phyloP scores from a whole-genome alignment of 2,797 vertebrate species.

The Chanos chanos region DNA sequence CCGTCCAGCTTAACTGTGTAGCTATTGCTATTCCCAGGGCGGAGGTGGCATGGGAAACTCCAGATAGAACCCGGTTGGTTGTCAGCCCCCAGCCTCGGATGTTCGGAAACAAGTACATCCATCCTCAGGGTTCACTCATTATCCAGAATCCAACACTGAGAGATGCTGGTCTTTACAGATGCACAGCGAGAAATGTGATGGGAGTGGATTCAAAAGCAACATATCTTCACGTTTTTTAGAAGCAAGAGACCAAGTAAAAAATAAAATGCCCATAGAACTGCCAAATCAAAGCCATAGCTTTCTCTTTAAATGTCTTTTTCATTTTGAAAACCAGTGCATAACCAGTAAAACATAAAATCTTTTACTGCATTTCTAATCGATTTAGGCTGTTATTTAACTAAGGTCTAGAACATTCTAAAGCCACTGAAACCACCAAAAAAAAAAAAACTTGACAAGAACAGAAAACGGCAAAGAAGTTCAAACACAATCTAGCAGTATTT shows the following conservation, averaged over 20 bases:
- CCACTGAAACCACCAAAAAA: no score
- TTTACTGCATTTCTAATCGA: background rate
- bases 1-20: slow-evolving; percentile 81
- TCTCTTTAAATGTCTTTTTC: slow-evolving; percentile 31
- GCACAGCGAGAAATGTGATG: slow-evolving; percentile 84
- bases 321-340: slow-evolving; percentile 29
- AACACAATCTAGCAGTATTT: no score
- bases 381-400: background rate
- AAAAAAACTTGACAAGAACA: no score
- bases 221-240: slow-evolving; percentile 83
- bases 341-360: background rate
- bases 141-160: slow-evolving; percentile 79
- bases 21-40: slow-evolving; percentile 79
- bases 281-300: slow-evolving; percentile 54
- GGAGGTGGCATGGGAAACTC: slow-evolving; percentile 87
- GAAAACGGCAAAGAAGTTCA: slow-evolving; percentile 2
- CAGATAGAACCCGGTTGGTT: slow-evolving; percentile 75
- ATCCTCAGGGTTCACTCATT: slow-evolving; percentile 85
- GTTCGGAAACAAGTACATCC: slow-evolving; percentile 85
- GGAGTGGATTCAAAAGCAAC: slow-evolving; percentile 84
- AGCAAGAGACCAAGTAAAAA: slow-evolving; percentile 2
- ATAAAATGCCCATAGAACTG: slow-evolving; percentile 53
- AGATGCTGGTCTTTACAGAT: slow-evolving; percentile 85
- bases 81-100: slow-evolving; percentile 76
- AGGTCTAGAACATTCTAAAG: slow-evolving; percentile 5